Base-by-base conservation (phyloP, 2,113 vertebrate species). In the Penelope pileata region DNA sequence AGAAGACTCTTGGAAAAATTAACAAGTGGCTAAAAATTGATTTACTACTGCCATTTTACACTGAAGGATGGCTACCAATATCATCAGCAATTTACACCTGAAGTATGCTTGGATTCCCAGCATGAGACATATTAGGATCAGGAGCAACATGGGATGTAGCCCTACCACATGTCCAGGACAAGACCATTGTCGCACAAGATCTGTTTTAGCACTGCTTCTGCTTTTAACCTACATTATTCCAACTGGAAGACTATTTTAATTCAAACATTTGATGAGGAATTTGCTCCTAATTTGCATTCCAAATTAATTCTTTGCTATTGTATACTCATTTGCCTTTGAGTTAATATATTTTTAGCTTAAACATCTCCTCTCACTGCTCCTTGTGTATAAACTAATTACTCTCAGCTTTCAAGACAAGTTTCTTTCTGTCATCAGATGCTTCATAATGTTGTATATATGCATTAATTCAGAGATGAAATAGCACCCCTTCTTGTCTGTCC, bases 1-100 rank as follows among this genome's bases (percentile, higher is more conserved):
- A 6, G 64, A 72, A 88, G 90, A 64, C 18, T 72, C 23, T 73
- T 90, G 56, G 43, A 51, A 64, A 27, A 81, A 91, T 54, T 88
- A 83, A 51, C 32, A 51, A 77, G 34, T 59, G 48, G 14, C 47
- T 81, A 58, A 64, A 34, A 60, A 59, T 10, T 82, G 23, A 59
- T 59, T 79, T 63, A 48, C 27, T 64, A 34, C 24, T 67, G 42
- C 23, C 45, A 69, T 86, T 82, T 63, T 87, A 73, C 18, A 45
- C 11, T 45, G n/a, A 80, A 67, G 26, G 10, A 80, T 53, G 36
- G 12, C 34, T 58, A 60, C 42, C n/a, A 27, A 22, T 11, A 30
- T 21, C 36, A 48, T 62, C 22, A 30, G 45, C 12, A 43, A 53
- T 16, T 63, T 54, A 90, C 89, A 62, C 10, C 53, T 81, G 23